Conservation (phyloP, 2,797 vertebrate species). For the Melanotaenia pygmaea region DNA sequence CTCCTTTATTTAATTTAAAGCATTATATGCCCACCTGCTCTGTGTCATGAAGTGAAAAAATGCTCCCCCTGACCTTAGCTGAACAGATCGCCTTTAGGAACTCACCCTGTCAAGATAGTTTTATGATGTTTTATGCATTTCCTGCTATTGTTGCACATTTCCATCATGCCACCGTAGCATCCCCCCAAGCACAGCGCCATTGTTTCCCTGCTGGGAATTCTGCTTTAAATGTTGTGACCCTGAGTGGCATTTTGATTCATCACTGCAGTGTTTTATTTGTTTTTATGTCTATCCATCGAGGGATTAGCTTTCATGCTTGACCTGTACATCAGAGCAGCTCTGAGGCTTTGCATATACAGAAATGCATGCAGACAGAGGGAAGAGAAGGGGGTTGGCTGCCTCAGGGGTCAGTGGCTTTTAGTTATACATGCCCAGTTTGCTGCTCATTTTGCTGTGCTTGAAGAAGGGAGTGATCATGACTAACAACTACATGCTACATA, state of each 20-base stretch:
- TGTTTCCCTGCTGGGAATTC: conserved; percentile 27
- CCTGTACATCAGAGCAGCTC: conserved; percentile 46
- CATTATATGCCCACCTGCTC: neutral
- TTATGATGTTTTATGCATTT: conserved; percentile 55
- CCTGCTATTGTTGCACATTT: conserved; percentile 55
- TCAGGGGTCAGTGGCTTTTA: conserved; percentile 45
- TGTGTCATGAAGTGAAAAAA: conserved; percentile 21
- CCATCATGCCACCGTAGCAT: conserved; percentile 32
- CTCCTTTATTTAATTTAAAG: conserved; percentile 18
- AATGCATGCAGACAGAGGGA: conserved; percentile 20
- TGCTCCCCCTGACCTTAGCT: conserved; percentile 39
- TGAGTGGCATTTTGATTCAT: conserved; percentile 20
- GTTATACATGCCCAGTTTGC: conserved; percentile 58
- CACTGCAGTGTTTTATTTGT: conserved; percentile 21
- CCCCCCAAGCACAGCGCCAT: conserved; percentile 6
- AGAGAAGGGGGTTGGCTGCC: conserved; percentile 41
- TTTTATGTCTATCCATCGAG: conserved; percentile 30
- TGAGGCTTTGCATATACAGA: conserved; percentile 34
- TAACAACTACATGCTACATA: conserved; percentile 1
- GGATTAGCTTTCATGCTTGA: conserved; percentile 57
- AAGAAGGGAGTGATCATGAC: conserved; percentile 17
- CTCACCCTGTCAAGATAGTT: conserved; percentile 24
- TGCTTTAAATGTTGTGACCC: conserved; percentile 26
- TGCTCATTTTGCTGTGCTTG: conserved; percentile 39
- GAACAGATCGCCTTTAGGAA: conserved; percentile 37